Evolutionary conservation across 2,888 invertebrate genomes (phyloP), one percentile per base, ranked within the genome.

Genomic region (Tetanocera ferruginea): DNA sequence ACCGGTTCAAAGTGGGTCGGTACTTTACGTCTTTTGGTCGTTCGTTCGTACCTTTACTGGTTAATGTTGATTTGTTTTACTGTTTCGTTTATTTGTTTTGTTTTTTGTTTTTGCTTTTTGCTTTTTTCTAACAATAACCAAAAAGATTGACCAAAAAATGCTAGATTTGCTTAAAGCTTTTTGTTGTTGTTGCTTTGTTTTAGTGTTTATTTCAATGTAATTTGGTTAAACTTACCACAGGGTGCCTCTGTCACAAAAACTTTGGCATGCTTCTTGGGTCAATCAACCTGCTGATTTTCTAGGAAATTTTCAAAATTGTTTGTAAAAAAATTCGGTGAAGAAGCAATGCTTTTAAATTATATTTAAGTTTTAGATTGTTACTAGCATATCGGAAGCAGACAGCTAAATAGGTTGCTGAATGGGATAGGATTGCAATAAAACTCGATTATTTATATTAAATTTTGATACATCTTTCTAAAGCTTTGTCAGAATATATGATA

Each of bases 1-100:
- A 86, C 86, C 86, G 86, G 86, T 86, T 86, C 84, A 83, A 86
- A 86, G 83, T 86, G 87, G 86, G 86, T 86, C 86, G 43, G 87
- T 86, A 86, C 87, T 87, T 76, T 70, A 55, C 37, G 55, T 86
- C 85, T 84, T 85, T 84, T 84, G 83, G 43, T 43, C 43, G 43
- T 86, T 43, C 43, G 43, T 86, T 86, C 85, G 85, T 87, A 86
- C 85, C 75, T 76, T 75, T 75, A 28, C 57, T 34, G 34, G 23
- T 60, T 72, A 28, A 3, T 28, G 43, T n/a, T 60, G 28, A 19
- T 34, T 75, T 19, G 66, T 11, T 70, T 64, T 72, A 57, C 57
- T 49, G 34, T 70, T 66, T 66, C 76, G 73, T 14, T 51, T 28
- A 6, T 31, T 78, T 70, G 62, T 78, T 74, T 49, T 72, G 17